phyloP scores from a whole-genome alignment of 2,888 invertebrate species.

The Cerastoderma edule region DNA sequence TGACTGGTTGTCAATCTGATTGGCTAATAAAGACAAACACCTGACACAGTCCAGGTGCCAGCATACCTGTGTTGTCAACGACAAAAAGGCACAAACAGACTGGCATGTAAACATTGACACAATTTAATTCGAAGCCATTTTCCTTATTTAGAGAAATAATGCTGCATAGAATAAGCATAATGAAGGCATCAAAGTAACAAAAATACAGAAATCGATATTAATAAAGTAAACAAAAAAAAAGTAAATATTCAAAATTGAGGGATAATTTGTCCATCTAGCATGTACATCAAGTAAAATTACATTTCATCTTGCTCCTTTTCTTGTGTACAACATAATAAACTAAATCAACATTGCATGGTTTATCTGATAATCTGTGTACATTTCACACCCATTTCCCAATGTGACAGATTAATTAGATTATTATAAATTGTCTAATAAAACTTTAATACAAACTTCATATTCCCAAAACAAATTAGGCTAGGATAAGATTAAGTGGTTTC shows the following conservation, averaged over 20 bases:
- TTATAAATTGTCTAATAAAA: slow-evolving; percentile 19
- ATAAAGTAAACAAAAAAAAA: too few species aligned
- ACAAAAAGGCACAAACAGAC: background rate
- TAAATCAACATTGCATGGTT: background rate
- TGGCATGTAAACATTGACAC: background rate
- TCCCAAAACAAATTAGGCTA: background rate
- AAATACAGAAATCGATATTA: too few species aligned
- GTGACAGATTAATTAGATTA: slow-evolving; percentile 44
- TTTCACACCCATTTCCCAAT: slow-evolving; percentile 37
- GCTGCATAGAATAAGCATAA: too few species aligned
- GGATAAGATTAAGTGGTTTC: too few species aligned
- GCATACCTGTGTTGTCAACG: slow-evolving; percentile 4
- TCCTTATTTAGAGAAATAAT: too few species aligned
- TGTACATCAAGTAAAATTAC: too few species aligned
- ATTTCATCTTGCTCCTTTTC: background rate
- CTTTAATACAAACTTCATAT: background rate
- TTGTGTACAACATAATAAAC: background rate
- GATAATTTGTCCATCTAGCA: too few species aligned
- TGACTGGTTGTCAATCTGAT: background rate
- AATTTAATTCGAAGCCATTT: background rate
- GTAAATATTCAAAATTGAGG: too few species aligned
- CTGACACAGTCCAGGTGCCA: slow-evolving; percentile 7
- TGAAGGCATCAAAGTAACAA: too few species aligned
- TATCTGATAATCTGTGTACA: slow-evolving; percentile 22
- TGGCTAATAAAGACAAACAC: background rate